Evolutionary conservation across 2,797 vertebrate genomes (phyloP).

Genomic region (Parambassis ranga): DNA sequence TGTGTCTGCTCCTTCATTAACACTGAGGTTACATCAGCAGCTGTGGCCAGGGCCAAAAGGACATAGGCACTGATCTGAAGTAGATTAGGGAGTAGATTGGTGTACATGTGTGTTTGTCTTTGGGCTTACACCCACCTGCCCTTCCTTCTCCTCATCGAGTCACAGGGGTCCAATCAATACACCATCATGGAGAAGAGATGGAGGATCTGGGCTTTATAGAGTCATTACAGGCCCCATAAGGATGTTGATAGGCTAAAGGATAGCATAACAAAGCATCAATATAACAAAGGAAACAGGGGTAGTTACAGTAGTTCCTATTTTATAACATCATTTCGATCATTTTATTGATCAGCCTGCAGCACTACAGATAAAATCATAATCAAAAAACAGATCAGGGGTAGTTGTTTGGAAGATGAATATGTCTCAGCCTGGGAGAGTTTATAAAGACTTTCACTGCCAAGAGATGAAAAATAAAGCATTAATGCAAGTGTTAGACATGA

Average conservation of each 20-base stretch:
- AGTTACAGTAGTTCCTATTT: conserved; percentile 48
- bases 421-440: conserved; percentile 21
- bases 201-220: conserved; percentile 69
- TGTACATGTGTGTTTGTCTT: not conserved
- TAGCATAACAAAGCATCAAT: conserved; percentile 50
- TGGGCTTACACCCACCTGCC: conserved; percentile 28
- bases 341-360: conserved; percentile 66
- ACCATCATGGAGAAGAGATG: conserved; percentile 55
- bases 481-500: not conserved
- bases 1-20: conserved; percentile 66
- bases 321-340: conserved; percentile 70
- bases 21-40: conserved; percentile 64
- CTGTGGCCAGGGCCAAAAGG: conserved; percentile 56
- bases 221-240: conserved; percentile 67
- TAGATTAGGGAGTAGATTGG: conserved; percentile 58
- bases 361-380: conserved; percentile 63
- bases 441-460: conserved; percentile 25
- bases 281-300: conserved; percentile 55
- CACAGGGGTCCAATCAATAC: conserved; percentile 64
- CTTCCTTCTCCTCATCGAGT: conserved; percentile 38
- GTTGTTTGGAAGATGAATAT: conserved; percentile 41
- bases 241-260: conserved; percentile 54
- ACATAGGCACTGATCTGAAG: conserved; percentile 66
- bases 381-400: conserved; percentile 41
- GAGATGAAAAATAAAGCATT: conserved; percentile 16